Conservation (phyloP, 2,797 vertebrate genomes). For the Hipposideros larvatus region DNA sequence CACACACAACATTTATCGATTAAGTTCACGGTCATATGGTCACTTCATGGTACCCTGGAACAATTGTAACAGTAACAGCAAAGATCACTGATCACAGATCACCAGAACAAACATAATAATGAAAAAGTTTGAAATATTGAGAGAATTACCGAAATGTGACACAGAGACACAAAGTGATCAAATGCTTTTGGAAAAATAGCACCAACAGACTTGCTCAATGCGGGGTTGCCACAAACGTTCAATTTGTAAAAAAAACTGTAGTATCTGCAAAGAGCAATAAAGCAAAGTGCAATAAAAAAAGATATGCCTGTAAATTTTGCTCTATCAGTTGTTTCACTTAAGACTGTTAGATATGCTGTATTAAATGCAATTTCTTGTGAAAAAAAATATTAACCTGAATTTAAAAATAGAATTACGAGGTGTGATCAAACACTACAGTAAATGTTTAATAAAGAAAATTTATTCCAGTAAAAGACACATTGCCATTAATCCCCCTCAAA, state of each 20-base stretch:
- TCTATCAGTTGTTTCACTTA: not conserved
- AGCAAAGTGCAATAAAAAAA: not conserved
- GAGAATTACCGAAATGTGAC: not conserved
- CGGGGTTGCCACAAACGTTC: not conserved
- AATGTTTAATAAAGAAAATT: no score
- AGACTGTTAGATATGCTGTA: not conserved
- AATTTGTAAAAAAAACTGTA: not conserved
- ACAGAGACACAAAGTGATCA: not conserved
- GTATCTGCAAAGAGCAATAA: not conserved
- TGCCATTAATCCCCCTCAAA: no score
- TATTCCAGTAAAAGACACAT: no score
- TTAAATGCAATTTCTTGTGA: not conserved
- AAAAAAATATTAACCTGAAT: slow-evolving; percentile 6
- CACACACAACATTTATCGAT: not conserved
- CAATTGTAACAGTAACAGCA: not conserved
- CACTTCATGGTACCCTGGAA: not conserved
- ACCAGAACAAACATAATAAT: not conserved
- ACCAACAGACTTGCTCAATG: not conserved
- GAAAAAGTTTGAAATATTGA: not conserved
- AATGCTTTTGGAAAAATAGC: not conserved
- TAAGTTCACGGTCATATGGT: not conserved
- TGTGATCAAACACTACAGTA: no score
- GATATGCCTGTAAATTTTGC: not conserved
- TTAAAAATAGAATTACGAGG: not conserved
- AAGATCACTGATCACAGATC: not conserved